A percentile compares a stretch with the other conserved stretches of the same genome.
Conservation (phyloP, 2,113 vertebrate genomes). For the Corythaixoides concolor region DNA sequence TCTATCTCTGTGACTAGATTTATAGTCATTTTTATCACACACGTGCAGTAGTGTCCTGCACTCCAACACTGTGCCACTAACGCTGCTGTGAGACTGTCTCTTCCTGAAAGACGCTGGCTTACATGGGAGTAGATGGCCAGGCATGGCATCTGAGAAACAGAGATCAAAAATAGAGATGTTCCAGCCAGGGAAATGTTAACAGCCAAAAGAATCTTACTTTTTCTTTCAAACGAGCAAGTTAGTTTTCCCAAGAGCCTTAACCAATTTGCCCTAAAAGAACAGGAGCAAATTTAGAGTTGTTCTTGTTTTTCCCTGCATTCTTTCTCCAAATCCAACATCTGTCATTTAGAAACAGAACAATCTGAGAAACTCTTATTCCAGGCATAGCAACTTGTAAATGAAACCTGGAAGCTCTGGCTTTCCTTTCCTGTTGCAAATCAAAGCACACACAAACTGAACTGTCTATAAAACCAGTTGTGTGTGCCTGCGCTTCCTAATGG, state of each 20-base stretch:
- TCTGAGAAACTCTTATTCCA: neutral
- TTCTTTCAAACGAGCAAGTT: neutral
- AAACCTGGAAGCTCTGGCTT: conserved; percentile 22
- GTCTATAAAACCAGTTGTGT: neutral
- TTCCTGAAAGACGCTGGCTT: neutral
- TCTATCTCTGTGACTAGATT: neutral
- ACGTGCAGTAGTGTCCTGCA: rapidly evolving
- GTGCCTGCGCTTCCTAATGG: neutral
- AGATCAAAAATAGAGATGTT: neutral
- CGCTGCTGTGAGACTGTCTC: rapidly evolving
- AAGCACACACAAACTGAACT: neutral
- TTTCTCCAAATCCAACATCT: neutral
- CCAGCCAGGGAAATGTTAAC: neutral
- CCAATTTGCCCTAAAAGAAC: neutral
- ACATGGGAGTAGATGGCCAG: neutral
- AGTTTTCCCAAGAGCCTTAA: neutral
- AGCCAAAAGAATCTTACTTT: neutral
- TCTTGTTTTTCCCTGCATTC: neutral
- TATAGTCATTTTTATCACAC: neutral
- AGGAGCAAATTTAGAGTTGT: neutral
- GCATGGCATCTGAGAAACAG: neutral
- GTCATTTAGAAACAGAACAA: neutral
- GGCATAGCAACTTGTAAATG: neutral
- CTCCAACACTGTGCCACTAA: neutral
- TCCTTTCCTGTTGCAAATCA: conserved; percentile 1